Percentiles rank a stretch among this genome's conserved stretches.
phyloP scores from a whole-genome alignment of 2,888 invertebrate species.

The Zaprionus lineosus region DNA sequence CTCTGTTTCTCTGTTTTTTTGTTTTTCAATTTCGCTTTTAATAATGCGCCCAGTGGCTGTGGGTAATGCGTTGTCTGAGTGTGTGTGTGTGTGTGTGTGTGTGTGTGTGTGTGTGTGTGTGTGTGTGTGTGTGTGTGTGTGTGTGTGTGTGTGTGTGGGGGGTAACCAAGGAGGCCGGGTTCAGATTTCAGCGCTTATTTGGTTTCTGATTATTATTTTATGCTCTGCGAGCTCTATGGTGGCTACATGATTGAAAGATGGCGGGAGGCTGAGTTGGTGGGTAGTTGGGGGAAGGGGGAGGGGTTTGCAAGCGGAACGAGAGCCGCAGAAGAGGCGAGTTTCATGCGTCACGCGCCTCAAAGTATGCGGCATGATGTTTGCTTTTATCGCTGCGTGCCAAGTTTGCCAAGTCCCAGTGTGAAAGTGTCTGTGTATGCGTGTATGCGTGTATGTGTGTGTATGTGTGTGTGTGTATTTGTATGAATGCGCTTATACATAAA shows the following conservation, averaged over 20 bases:
- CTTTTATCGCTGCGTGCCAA: slow-evolving; percentile 64
- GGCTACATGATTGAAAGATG: too few species aligned
- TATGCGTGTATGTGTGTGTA: slow-evolving; percentile 6
- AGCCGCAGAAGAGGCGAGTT: slow-evolving; percentile 7
- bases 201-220: slow-evolving; percentile 78
- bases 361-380: slow-evolving; percentile 72
- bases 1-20: slow-evolving; percentile 28
- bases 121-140: too few species aligned
- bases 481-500: slow-evolving; percentile 1
- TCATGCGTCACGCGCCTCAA: slow-evolving; percentile 67
- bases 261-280: too few species aligned
- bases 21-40: slow-evolving; percentile 73
- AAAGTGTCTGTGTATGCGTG: background rate
- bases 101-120: too few species aligned
- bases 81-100: too few species aligned
- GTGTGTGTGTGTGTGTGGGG: too few species aligned
- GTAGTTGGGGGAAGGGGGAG: too few species aligned
- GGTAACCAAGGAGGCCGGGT: slow-evolving; percentile 16
- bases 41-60: slow-evolving; percentile 45
- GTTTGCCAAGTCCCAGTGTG: slow-evolving; percentile 25
- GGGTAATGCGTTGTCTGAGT: slow-evolving; percentile 4
- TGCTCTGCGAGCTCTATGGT: slow-evolving; percentile 48
- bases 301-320: too few species aligned
- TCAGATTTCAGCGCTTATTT: slow-evolving; percentile 76
- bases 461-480: slow-evolving; percentile 4